These are phyloP conservation scores for Ectobius pallidus DNA, from an alignment of 2,888 invertebrate species.

Conservation along the genomic window DNA sequence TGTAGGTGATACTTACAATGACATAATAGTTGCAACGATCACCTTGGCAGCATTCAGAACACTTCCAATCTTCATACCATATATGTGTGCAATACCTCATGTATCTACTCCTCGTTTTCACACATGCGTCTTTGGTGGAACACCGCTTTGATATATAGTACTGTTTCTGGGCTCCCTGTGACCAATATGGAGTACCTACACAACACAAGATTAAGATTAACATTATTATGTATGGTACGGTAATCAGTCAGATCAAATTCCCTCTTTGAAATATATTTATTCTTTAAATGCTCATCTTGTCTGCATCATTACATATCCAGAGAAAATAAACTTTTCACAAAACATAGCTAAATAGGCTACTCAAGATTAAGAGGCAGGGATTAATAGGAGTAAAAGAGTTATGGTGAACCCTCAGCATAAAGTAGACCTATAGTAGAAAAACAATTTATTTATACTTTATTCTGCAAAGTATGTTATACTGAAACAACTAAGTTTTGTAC, in stretches of 20 bases:
- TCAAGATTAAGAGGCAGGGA: no score
- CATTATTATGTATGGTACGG: no score
- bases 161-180: constrained; percentile 89
- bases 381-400: no score
- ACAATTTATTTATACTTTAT: no score
- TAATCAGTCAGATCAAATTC: no score
- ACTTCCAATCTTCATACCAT: constrained; percentile 97
- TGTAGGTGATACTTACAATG: constrained; percentile 80
- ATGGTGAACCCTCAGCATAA: no score
- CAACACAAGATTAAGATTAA: constrained; percentile 33
- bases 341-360: no score
- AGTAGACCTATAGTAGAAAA: no score
- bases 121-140: constrained; percentile 80
- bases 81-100: constrained; percentile 86
- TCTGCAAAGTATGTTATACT: no score
- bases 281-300: neutral
- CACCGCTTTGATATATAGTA: constrained; percentile 92
- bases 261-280: no score
- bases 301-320: constrained; percentile 35
- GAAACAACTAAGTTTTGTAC: no score
- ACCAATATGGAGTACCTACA: constrained; percentile 92
- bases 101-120: constrained; percentile 68
- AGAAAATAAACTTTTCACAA: no score
- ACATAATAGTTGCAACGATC: constrained; percentile 95
- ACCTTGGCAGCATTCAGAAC: constrained; percentile 94